Percentiles rank a stretch among this genome's conserved stretches.
phyloP scores from a whole-genome alignment of 2,797 vertebrate species.

The Poeciliopsis infans region DNA sequence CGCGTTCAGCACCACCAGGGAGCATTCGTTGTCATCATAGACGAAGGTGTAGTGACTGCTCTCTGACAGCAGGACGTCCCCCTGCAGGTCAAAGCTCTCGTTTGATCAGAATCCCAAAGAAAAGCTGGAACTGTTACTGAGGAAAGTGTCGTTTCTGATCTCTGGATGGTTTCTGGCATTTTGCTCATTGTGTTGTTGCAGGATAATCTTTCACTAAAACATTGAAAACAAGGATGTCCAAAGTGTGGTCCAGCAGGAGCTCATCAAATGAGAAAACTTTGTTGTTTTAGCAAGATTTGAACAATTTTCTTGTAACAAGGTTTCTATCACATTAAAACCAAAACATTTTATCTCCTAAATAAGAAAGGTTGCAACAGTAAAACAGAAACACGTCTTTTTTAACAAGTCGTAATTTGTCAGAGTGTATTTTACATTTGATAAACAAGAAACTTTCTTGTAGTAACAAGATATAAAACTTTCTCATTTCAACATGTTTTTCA shows the following conservation, averaged over 20 bases:
- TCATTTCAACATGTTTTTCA: not conserved
- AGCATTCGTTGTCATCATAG: conserved; percentile 95
- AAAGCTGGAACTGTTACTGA: not conserved
- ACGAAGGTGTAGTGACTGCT: conserved; percentile 95
- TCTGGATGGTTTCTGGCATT: not conserved
- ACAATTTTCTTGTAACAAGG: no score
- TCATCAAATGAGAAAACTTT: no score
- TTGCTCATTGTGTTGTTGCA: not conserved
- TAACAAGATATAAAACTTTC: not conserved
- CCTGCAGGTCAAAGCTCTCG: conserved; percentile 75
- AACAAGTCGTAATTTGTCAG: not conserved
- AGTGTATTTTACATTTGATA: not conserved
- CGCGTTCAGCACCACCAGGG: conserved; percentile 91
- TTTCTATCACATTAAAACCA: not conserved
- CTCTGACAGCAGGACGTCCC: conserved; percentile 88
- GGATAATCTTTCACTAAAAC: not conserved
- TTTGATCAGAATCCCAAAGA: not conserved
- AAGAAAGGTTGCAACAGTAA: not conserved
- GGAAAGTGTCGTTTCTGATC: not conserved
- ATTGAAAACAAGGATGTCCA: not conserved
- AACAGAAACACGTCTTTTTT: not conserved
- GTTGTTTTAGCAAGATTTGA: no score
- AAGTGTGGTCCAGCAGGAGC: not conserved
- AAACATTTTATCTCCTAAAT: not conserved
- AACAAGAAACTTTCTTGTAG: not conserved